These are phyloP conservation scores for Heliconius ismenius DNA, from an alignment of 2,888 invertebrate species.

Conservation along the genomic window DNA sequence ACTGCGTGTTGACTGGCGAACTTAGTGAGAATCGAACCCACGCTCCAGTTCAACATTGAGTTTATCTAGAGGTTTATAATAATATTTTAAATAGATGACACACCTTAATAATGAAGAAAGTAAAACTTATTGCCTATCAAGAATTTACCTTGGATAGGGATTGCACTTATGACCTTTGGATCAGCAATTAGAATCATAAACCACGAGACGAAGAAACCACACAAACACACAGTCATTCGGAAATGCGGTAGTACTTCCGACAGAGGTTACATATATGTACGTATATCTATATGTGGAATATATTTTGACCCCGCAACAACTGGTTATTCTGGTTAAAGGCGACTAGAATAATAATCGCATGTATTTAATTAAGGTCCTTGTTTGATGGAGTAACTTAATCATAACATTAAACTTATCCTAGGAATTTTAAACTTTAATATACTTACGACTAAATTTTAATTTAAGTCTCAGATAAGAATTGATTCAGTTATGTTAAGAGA, in stretches of 20 bases:
- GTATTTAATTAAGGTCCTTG: slow-evolving; percentile 12
- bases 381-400: not conserved
- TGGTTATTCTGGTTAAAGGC: slow-evolving; percentile 26
- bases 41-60: too few relatives aligned
- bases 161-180: not conserved
- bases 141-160: not conserved
- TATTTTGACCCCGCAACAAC: slow-evolving; percentile 25
- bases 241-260: slow-evolving; percentile 31
- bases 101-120: too few relatives aligned
- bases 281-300: not conserved
- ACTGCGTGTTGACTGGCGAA: too few relatives aligned
- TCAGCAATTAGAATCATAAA: not conserved
- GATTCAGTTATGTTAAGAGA: too few relatives aligned
- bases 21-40: too few relatives aligned
- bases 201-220: not conserved
- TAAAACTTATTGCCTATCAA: too few relatives aligned
- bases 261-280: not conserved
- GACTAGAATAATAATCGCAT: slow-evolving; percentile 10
- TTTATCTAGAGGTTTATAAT: too few relatives aligned
- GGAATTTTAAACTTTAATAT: too few relatives aligned
- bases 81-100: too few relatives aligned
- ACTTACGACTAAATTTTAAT: too few relatives aligned
- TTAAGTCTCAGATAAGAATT: too few relatives aligned
- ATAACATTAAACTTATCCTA: not conserved
- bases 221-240: slow-evolving; percentile 14